Evolutionary conservation across 2,113 vertebrate species (phyloP), one percentile per base, ranked within the genome.

Genomic region (Hippocampus abdominalis): DNA sequence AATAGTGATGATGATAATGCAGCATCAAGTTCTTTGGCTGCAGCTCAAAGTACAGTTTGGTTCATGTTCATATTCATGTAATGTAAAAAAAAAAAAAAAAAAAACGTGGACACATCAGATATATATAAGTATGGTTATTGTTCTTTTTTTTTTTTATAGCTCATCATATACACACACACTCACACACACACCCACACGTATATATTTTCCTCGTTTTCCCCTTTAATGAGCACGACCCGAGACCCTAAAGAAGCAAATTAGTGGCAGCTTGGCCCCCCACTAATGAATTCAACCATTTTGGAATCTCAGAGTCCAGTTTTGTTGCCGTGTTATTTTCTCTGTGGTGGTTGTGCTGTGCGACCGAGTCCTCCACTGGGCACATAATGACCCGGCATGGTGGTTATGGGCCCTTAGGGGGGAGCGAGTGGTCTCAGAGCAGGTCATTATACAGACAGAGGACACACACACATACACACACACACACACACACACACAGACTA

Each of bases 311-410:
- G 86, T 88, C 86, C 86, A 86, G 84, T 84, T 36, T 80, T 83
- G 81, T 73, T 69, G n/a, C 63, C 15, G 69, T 78, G 76, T 77
- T 79, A 60, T 80, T 63, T 63, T 73, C 76, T 83, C 73, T 40
- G 56, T 51, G 53, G 72, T 73, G 84, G 82, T 64, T 85, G 82
- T 81, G 84, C 83, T 74, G 71, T 80, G 72, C 78, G 73, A 80
- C 85, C 82, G 81, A 91, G 87, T 91, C 82, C 88, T 91, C 89
- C 86, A 89, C 82, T 80, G 88, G 88, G 85, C 84, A 80, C 90
- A 92, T 93, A 93, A 92, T 92, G 92, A 92, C 89, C 87, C 72
- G 75, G 81, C 83, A 79, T 86, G 85, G 90, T 78, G 81, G 88
- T 92, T 92, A 90, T 90, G 88, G 88, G 80, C 78, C 91, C 90